Conservation (phyloP, 2,797 vertebrate species). For the Antennarius maculatus region DNA sequence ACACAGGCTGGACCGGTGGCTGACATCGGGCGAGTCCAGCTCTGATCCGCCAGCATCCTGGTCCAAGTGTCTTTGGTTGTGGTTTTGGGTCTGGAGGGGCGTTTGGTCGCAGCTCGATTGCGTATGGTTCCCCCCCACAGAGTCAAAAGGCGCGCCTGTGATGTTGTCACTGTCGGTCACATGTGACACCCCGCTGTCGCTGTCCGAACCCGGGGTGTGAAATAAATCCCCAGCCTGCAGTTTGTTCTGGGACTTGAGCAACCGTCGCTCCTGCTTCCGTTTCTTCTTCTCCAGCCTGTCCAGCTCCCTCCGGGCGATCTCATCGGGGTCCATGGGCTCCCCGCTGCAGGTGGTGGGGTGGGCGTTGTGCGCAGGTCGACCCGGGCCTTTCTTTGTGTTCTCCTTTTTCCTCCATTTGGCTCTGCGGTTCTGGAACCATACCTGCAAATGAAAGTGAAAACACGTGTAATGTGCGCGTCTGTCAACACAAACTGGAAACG, state of each 20-base stretch:
- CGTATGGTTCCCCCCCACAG: conserved; percentile 64
- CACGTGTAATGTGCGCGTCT: conserved; percentile 12
- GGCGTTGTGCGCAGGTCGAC: conserved; percentile 97
- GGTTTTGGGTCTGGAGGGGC: conserved; percentile 66
- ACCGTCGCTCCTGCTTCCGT: conserved; percentile 93
- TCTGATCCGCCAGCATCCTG: conserved; percentile 82
- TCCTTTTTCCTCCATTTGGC: conserved; percentile 99
- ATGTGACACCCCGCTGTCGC: conserved; percentile 92
- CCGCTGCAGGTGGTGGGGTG: conserved; percentile 98
- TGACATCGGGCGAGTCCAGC: conserved; percentile 82
- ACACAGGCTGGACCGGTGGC: conserved; percentile 76
- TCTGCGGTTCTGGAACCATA: conserved; percentile 98
- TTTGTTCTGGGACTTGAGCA: conserved; percentile 92
- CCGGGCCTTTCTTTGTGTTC: conserved; percentile 98
- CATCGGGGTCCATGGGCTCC: conserved; percentile 98
- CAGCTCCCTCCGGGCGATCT: conserved; percentile 95
- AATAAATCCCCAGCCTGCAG: conserved; percentile 87
- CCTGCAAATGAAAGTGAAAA: conserved; percentile 77
- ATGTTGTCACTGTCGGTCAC: conserved; percentile 85
- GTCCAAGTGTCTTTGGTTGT: conserved; percentile 85
- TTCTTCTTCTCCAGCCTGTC: conserved; percentile 97
- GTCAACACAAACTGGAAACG: conserved; percentile 12
- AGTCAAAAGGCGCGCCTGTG: conserved; percentile 63
- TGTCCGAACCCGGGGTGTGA: conserved; percentile 95
- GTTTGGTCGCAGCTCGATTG: conserved; percentile 82